Evolutionary conservation across 2,888 invertebrate genomes (phyloP).

Genomic region (Resseliella maxima): DNA sequence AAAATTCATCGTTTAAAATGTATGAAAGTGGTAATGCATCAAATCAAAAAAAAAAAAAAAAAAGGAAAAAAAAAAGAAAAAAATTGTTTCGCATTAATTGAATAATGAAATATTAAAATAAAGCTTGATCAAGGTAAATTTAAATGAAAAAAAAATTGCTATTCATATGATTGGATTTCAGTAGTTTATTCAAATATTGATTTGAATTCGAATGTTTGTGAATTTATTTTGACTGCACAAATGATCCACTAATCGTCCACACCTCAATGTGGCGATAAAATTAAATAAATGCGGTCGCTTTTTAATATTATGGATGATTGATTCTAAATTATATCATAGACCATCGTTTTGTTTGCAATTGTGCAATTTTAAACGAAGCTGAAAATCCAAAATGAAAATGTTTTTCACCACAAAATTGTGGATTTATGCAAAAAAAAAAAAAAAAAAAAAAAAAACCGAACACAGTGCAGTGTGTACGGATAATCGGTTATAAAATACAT

Average conservation of each 20-base stretch:
- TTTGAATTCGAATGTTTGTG: not conserved
- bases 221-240: too few relatives aligned
- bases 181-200: not conserved
- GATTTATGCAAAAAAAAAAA: not conserved
- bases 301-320: not conserved
- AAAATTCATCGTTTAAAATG: not conserved
- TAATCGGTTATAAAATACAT: too few relatives aligned
- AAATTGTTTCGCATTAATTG: not conserved
- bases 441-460: too few relatives aligned
- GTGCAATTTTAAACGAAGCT: not conserved
- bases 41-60: not conserved
- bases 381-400: not conserved
- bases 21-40: not conserved
- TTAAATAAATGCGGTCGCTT: not conserved
- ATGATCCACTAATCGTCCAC: too few relatives aligned
- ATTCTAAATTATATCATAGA: not conserved
- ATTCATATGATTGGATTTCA: not conserved
- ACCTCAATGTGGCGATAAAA: not conserved
- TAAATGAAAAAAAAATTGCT: not conserved
- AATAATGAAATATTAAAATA: not conserved
- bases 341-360: too few relatives aligned
- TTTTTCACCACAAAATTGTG: not conserved
- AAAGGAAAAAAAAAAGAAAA: too few relatives aligned
- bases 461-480: too few relatives aligned
- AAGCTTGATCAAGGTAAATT: not conserved